Conservation (phyloP, 2,888 invertebrate species). For the Megastigmus dorsalis region DNA sequence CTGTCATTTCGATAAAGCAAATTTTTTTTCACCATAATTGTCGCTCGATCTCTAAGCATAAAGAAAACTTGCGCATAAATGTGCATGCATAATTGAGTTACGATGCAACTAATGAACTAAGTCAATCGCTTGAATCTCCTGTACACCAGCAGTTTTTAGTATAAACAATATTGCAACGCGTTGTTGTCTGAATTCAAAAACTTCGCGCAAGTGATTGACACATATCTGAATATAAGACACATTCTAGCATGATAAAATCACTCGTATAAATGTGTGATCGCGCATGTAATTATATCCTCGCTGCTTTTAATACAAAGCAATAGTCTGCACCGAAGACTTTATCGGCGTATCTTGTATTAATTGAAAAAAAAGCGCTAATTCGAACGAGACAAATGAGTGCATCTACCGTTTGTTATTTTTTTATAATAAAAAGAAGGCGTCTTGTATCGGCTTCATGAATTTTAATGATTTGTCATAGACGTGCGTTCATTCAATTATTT, state of each 20-base stretch:
- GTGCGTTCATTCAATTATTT: conserved; percentile 23
- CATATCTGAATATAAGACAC: background rate
- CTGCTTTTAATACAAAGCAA: too few relatives aligned
- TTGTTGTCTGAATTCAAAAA: too few relatives aligned
- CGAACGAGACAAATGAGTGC: background rate
- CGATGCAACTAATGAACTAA: too few relatives aligned
- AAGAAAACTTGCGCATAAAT: background rate
- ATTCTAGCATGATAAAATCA: too few relatives aligned
- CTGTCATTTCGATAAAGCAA: background rate
- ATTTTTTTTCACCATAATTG: background rate
- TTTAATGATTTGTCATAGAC: conserved; percentile 3
- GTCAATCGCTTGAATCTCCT: background rate
- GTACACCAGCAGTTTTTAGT: background rate
- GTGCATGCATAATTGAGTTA: too few relatives aligned
- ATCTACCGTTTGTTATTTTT: too few relatives aligned
- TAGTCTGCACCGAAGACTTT: too few relatives aligned
- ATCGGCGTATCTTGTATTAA: too few relatives aligned
- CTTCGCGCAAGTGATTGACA: too few relatives aligned
- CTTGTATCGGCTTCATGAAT: conserved; percentile 13
- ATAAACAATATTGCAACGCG: background rate
- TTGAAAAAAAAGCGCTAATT: conserved; percentile 9
- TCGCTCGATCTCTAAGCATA: background rate
- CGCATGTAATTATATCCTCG: too few relatives aligned
- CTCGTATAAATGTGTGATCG: too few relatives aligned
- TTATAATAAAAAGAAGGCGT: background rate